Evolutionary conservation across 2,888 invertebrate species (phyloP), one percentile per base, ranked within the genome.

Genomic region (Cyclophora punctaria): DNA sequence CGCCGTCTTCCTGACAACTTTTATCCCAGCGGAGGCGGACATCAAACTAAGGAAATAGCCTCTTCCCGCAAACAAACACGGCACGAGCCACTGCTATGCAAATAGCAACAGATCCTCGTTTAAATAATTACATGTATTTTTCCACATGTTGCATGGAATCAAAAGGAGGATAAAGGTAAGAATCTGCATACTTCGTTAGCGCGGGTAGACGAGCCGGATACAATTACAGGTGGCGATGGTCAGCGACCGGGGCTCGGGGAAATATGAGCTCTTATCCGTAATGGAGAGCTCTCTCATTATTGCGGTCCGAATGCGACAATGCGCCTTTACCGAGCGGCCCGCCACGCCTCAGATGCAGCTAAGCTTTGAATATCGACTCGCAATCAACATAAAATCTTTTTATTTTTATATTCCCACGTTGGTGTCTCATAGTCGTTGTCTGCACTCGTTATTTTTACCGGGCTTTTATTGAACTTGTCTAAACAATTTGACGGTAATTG

Each of bases 211-310:
- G 66, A 64, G 67, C 75, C 85, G 85, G 86, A 87, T 75, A 78
- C 82, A 86, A 87, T 87, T 87, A 87, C 78, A 83, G 83, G 64
- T 78, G 67, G 71, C 78, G 76, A 81, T 80, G 75, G 73, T 71
- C 71, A 62, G 63, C 72, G 76, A 69, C 76, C 74, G 63, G 50
- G 52, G 55, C 67, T 63, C 58, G 62, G 66, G 68, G 72, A 80
- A 75, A 74, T 80, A 79, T 80, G 78, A 75, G 75, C 80, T 74
- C 70, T 78, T 75, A 72, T 68, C 70, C 68, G 79, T 76, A 78
- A 82, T 73, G 66, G 73, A 73, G 69, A 65, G 69, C 77, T 80
- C 78, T 80, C 75, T 82, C 73, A 83, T 85, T 84, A 86, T 76
- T 73, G 76, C 66, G 65, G 68, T 71, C 73, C 66, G 60, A 60